phyloP scores from a whole-genome alignment of 2,888 invertebrate genomes.

The Drymonia ruficornis region DNA sequence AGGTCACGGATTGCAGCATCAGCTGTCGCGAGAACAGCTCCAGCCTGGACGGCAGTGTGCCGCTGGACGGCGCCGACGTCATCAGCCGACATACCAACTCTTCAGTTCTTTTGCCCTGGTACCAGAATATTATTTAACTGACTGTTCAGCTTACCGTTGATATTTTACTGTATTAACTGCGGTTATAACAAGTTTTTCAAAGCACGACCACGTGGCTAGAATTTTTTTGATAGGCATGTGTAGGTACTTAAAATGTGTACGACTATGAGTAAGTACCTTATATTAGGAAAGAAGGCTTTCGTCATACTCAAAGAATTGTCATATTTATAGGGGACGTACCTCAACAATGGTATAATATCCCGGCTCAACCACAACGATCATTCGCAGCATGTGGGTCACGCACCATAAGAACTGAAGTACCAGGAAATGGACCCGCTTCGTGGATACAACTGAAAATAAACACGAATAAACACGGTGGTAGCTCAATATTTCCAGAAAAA shows the following conservation, averaged over 20 bases:
- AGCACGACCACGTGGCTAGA: no score
- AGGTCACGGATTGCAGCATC: conserved; percentile 81
- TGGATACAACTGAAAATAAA: conserved; percentile 63
- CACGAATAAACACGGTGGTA: no score
- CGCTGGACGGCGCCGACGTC: conserved; percentile 74
- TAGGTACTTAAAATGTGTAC: no score
- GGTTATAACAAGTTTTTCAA: no score
- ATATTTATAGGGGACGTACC: conserved; percentile 49
- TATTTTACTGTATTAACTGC: no score
- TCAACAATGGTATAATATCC: conserved; percentile 82
- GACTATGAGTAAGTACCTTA: no score
- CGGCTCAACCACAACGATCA: conserved; percentile 85
- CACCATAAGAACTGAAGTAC: conserved; percentile 85
- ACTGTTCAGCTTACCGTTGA: no score
- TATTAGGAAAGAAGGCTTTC: no score
- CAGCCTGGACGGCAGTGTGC: conserved; percentile 74
- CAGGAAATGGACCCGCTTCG: conserved; percentile 76
- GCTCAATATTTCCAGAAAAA: no score
- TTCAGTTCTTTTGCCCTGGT: conserved; percentile 72
- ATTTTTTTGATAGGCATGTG: no score
- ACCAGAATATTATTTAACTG: conserved; percentile 5
- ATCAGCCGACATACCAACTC: conserved; percentile 68
- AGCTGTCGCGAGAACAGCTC: conserved; percentile 85
- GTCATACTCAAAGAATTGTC: no score
- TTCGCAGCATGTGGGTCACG: conserved; percentile 78